A percentile compares a stretch with the other conserved stretches of the same genome.
These are phyloP conservation scores for Drosophila subpulchrella DNA, from an alignment of 1,140 invertebrate species.

Conservation along the genomic window DNA sequence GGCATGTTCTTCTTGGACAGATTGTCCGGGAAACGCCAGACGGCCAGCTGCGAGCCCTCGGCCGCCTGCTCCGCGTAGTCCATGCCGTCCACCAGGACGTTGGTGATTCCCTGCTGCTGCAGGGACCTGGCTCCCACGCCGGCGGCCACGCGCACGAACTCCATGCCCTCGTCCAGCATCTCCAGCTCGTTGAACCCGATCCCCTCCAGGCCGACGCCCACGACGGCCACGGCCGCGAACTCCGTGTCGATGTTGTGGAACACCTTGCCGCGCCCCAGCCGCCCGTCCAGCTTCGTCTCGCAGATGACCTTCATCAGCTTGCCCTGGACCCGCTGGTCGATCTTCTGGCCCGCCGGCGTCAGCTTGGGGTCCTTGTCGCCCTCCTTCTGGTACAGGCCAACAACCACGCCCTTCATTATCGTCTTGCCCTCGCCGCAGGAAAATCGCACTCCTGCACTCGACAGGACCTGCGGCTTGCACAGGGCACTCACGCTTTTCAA, in stretches of 20 bases:
- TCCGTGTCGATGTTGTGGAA: constrained; percentile 88
- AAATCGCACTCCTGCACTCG: constrained; percentile 10
- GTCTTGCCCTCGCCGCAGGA: neutral
- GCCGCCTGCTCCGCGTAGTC: constrained; percentile 90
- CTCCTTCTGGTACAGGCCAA: constrained; percentile 79
- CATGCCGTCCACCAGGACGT: constrained; percentile 88
- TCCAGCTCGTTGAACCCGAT: constrained; percentile 87
- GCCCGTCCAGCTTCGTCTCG: constrained; percentile 62
- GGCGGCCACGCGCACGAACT: constrained; percentile 84
- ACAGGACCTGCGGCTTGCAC: neutral
- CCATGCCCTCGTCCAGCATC: constrained; percentile 89
- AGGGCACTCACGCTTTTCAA: constrained; percentile 1
- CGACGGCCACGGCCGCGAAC: constrained; percentile 88
- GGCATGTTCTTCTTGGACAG: constrained; percentile 85
- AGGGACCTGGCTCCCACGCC: constrained; percentile 86
- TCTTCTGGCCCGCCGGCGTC: constrained; percentile 60
- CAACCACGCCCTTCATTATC: constrained; percentile 64
- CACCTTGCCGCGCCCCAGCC: constrained; percentile 85
- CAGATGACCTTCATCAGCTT: constrained; percentile 69
- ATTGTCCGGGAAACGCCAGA: constrained; percentile 88
- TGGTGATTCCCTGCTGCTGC: constrained; percentile 85
- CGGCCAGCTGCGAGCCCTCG: constrained; percentile 88
- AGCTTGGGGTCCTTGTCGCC: constrained; percentile 66
- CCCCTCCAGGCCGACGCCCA: constrained; percentile 88
- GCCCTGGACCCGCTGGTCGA: constrained; percentile 65